Conservation (phyloP, 2,113 vertebrate species). For the Actenoides hombroni region DNA sequence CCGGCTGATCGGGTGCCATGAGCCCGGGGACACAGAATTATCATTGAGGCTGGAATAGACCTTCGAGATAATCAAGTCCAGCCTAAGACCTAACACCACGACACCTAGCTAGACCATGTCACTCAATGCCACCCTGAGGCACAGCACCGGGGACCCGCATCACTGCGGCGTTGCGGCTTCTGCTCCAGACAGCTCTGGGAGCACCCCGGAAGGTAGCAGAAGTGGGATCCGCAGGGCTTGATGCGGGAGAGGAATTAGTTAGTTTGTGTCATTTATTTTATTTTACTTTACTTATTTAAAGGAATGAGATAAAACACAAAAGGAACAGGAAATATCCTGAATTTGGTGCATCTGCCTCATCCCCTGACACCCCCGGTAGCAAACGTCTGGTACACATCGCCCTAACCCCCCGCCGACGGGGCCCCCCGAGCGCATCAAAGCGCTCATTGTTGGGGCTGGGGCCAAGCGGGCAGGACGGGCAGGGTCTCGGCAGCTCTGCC, state of each 20-base stretch:
- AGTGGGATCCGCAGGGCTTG: accelerated
- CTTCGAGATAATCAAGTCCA: too few species aligned
- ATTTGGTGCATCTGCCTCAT: neutral
- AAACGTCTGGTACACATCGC: conserved; percentile 50
- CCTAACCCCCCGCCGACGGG: conserved; percentile 66
- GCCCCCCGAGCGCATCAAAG: conserved; percentile 69
- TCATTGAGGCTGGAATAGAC: too few species aligned
- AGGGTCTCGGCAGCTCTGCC: conserved; percentile 53
- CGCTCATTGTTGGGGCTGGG: conserved; percentile 65
- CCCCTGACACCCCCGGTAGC: conserved; percentile 34
- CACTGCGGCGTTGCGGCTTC: neutral
- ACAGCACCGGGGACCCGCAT: neutral
- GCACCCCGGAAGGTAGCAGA: neutral
- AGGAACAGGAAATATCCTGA: neutral
- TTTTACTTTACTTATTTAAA: neutral
- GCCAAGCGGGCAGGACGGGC: conserved; percentile 29
- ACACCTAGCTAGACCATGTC: too few species aligned
- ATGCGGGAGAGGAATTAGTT: neutral
- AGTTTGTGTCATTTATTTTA: neutral
- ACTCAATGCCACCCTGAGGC: neutral
- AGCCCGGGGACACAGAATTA: neutral
- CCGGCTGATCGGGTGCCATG: too few species aligned
- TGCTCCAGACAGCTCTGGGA: neutral
- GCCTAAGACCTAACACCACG: too few species aligned
- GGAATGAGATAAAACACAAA: neutral